Conservation (phyloP, 1,140 invertebrate genomes). For the Paramacrobiotus metropolitanus region DNA sequence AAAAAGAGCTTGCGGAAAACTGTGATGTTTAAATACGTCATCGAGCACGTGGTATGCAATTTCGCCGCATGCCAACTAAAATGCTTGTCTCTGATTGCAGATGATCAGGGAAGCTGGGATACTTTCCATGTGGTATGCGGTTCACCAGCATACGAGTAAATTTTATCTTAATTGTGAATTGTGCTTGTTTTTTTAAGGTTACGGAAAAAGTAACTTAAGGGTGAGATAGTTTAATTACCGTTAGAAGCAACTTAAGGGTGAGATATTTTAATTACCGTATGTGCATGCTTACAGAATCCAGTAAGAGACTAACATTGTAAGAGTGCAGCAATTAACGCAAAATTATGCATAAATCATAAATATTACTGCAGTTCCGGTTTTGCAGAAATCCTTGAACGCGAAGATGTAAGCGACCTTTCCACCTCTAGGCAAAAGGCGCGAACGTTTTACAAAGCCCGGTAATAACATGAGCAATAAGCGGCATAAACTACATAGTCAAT, state of each 20-base stretch:
- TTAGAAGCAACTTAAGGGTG: not conserved
- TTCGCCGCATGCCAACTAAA: too few relatives aligned
- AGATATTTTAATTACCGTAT: not conserved
- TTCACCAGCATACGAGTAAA: not conserved
- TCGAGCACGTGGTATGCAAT: too few relatives aligned
- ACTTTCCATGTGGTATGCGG: not conserved
- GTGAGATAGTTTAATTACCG: not conserved
- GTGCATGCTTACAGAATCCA: not conserved
- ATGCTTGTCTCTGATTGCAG: not conserved
- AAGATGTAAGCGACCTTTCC: not conserved
- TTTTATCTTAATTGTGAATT: too few relatives aligned
- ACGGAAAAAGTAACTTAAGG: not conserved
- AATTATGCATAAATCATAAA: too few relatives aligned
- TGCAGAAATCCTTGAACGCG: not conserved
- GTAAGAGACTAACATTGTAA: too few relatives aligned
- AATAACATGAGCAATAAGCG: not conserved
- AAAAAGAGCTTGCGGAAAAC: too few relatives aligned
- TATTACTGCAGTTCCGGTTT: not conserved
- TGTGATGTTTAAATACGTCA: too few relatives aligned
- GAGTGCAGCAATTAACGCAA: too few relatives aligned
- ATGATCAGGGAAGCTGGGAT: constrained; percentile 3
- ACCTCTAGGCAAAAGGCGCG: not conserved
- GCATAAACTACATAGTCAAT: too few relatives aligned
- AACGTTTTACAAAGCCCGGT: not conserved
- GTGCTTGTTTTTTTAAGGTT: not conserved